Conservation (phyloP, 2,113 vertebrate genomes). For the Acrocephalus arundinaceus region DNA sequence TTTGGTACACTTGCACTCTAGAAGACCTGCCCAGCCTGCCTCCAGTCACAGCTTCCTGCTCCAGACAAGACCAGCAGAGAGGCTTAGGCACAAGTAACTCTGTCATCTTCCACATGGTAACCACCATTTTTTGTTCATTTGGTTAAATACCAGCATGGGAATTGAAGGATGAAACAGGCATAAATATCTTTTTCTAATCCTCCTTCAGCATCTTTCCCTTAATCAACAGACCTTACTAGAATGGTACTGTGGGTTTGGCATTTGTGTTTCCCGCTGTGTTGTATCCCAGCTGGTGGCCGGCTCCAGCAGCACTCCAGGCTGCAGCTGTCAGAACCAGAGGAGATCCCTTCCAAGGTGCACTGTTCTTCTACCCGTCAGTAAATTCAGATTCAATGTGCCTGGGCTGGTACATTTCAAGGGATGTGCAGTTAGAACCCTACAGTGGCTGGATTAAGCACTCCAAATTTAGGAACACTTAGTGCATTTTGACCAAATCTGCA, state of each 20-base stretch:
- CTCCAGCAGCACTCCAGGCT: neutral
- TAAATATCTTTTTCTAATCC: neutral
- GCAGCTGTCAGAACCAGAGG: neutral
- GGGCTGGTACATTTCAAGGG: fast-evolving
- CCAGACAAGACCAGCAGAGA: fast-evolving
- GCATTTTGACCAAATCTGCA: neutral
- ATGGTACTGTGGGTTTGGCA: neutral
- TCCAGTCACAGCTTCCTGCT: neutral
- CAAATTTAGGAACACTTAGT: fast-evolving
- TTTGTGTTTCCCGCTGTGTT: fast-evolving
- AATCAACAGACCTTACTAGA: fast-evolving
- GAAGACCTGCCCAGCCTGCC: neutral
- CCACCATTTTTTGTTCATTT: neutral
- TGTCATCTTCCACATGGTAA: fast-evolving
- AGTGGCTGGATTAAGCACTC: neutral
- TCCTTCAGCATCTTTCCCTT: neutral
- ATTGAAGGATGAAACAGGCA: neutral
- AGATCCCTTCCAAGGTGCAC: neutral
- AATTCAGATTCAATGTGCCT: neutral
- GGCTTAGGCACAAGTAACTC: neutral
- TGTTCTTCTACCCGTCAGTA: neutral
- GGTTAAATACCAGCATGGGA: neutral
- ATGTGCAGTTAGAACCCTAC: neutral
- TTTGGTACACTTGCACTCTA: neutral
- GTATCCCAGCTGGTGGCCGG: neutral